A percentile compares a stretch with the other conserved stretches of the same genome.
Conservation (phyloP, 2,113 vertebrate species). For the Entomyzon cyanotis region DNA sequence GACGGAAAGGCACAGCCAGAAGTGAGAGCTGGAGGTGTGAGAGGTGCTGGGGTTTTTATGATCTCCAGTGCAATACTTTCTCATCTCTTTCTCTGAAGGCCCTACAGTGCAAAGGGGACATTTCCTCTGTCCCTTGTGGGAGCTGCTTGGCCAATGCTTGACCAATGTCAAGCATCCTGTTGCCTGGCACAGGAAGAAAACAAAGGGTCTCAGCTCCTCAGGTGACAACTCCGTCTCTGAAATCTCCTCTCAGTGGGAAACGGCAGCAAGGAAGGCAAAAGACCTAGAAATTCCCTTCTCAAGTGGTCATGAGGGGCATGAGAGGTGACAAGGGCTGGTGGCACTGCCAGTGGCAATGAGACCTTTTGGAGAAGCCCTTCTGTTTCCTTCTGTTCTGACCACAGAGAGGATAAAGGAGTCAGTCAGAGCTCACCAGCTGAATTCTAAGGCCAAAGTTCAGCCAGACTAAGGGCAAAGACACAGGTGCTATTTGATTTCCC, state of each 20-base stretch:
- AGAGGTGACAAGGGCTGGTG: not conserved
- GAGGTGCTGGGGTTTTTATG: not conserved
- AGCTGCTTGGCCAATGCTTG: not conserved
- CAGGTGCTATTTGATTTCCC: not conserved
- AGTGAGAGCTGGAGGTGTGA: not conserved
- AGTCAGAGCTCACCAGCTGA: not conserved
- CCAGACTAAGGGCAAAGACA: not conserved
- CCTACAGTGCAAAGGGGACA: fast-evolving
- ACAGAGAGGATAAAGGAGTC: not conserved
- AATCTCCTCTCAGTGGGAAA: not conserved
- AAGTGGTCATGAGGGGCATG: not conserved
- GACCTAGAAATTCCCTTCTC: not conserved
- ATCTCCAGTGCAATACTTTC: no score
- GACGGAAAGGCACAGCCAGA: not conserved
- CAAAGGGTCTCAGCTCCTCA: fast-evolving
- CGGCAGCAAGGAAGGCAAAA: not conserved
- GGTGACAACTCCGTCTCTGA: not conserved
- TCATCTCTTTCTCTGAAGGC: not conserved
- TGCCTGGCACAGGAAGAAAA: not conserved
- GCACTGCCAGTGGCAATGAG: not conserved
- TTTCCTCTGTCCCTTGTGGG: not conserved
- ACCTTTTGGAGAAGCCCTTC: fast-evolving
- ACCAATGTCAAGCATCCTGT: no score
- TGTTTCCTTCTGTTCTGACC: not conserved
- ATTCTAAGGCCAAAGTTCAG: not conserved